Conservation (phyloP, 1,140 invertebrate species). For the Aphaenogaster rudis region DNA sequence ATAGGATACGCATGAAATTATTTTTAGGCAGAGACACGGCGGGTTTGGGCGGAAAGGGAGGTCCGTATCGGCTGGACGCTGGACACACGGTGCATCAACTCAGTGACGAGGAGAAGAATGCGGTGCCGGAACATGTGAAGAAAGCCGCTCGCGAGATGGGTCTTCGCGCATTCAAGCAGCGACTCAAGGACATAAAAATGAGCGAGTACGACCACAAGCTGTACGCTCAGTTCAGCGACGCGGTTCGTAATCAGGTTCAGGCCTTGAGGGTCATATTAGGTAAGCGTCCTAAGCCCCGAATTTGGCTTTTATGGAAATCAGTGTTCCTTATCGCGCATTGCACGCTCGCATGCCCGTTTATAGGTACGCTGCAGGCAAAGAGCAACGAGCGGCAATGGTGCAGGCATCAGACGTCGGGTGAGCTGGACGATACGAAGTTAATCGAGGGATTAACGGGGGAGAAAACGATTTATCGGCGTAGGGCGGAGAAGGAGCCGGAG, state of each 20-base stretch:
- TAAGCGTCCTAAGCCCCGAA: conserved; percentile 57
- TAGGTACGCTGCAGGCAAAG: conserved; percentile 94
- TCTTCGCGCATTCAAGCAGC: conserved; percentile 95
- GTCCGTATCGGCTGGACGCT: conserved; percentile 96
- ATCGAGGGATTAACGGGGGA: conserved; percentile 98
- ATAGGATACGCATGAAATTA: conserved; percentile 1
- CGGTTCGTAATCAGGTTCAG: conserved; percentile 93
- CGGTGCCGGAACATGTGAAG: conserved; percentile 95
- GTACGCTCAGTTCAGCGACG: conserved; percentile 93
- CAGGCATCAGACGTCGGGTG: conserved; percentile 96
- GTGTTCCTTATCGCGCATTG: neutral
- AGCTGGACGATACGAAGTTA: conserved; percentile 97
- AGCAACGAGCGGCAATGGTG: conserved; percentile 97
- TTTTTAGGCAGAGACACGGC: conserved; percentile 92
- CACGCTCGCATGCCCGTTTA: neutral
- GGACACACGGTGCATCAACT: conserved; percentile 96
- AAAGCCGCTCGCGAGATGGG: conserved; percentile 97
- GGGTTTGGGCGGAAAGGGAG: conserved; percentile 97
- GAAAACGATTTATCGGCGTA: conserved; percentile 94
- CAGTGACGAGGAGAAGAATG: conserved; percentile 95
- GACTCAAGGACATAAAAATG: conserved; percentile 97
- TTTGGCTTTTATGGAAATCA: neutral
- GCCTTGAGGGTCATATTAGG: conserved; percentile 90
- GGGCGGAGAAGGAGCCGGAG: conserved; percentile 94
- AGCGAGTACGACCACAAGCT: conserved; percentile 96